Percentiles rank a stretch among this genome's conserved stretches.
Conservation (phyloP, 2,888 invertebrate genomes). For the Temnothorax ravouxi region DNA sequence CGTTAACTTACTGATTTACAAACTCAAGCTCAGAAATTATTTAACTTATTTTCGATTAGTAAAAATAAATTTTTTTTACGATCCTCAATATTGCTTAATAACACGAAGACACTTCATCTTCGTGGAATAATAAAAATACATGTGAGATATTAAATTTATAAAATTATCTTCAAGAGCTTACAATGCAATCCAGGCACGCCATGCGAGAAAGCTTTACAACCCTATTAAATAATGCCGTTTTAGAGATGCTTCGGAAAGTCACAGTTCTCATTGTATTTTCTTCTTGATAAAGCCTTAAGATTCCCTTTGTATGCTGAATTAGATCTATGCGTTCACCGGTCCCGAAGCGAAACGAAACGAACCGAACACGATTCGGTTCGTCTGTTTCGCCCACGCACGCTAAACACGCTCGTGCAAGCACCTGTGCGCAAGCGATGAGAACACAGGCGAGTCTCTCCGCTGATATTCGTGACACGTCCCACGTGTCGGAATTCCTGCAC, state of each 20-base stretch:
- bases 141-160: neutral
- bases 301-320: neutral
- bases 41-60: neutral
- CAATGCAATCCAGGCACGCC: neutral
- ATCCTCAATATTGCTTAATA: neutral
- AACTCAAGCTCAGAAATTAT: neutral
- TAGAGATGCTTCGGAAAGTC: neutral
- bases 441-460: neutral
- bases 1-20: neutral
- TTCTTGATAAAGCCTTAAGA: neutral
- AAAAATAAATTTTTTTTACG: neutral
- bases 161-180: conserved; percentile 1
- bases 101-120: neutral
- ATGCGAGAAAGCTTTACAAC: neutral
- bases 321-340: neutral
- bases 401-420: conserved; percentile 3
- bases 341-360: neutral
- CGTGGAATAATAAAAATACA: neutral
- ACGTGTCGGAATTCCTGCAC: conserved; percentile 82
- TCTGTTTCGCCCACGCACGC: neutral
- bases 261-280: neutral
- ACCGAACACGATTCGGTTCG: neutral
- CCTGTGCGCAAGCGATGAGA: conserved; percentile 32
- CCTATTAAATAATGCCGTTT: neutral
- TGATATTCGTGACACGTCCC: conserved; percentile 80